These are phyloP conservation scores for Cryptotis parvus DNA, from an alignment of 2,113 vertebrate species.

Conservation along the genomic window DNA sequence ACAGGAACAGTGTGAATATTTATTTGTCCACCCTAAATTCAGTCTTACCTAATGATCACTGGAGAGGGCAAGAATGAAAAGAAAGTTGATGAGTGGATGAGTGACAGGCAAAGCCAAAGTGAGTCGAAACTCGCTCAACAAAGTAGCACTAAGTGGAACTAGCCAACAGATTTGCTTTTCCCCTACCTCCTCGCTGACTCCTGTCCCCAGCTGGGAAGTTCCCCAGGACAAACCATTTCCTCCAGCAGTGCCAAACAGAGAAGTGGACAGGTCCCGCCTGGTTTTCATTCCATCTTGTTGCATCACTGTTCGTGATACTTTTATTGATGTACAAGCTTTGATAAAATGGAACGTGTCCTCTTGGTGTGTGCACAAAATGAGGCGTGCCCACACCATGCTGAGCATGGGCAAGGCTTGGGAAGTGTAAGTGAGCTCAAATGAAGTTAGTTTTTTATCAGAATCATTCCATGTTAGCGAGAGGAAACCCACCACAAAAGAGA, in stretches of 20 bases:
- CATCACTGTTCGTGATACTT: no score
- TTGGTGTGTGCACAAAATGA: background rate
- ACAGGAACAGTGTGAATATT: background rate
- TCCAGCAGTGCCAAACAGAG: background rate
- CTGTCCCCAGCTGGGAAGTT: no score
- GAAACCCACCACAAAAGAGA: background rate
- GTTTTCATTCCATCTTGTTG: background rate
- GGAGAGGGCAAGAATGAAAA: background rate
- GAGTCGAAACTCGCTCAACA: background rate
- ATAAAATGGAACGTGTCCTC: background rate
- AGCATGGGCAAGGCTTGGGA: background rate
- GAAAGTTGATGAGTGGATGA: fast-evolving
- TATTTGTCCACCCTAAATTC: constrained; percentile 10
- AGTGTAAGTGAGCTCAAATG: background rate
- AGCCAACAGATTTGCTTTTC: background rate
- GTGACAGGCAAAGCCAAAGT: background rate
- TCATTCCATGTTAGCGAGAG: background rate
- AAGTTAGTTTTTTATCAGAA: background rate
- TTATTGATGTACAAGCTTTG: background rate
- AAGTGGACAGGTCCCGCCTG: background rate
- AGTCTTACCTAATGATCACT: fast-evolving
- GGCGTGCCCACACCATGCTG: background rate
- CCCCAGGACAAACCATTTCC: background rate
- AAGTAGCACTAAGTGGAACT: background rate
- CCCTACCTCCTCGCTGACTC: background rate